Evolutionary conservation across 1,140 invertebrate genomes (phyloP), one percentile per base, ranked within the genome.

Genomic region (Dysdera silvatica): DNA sequence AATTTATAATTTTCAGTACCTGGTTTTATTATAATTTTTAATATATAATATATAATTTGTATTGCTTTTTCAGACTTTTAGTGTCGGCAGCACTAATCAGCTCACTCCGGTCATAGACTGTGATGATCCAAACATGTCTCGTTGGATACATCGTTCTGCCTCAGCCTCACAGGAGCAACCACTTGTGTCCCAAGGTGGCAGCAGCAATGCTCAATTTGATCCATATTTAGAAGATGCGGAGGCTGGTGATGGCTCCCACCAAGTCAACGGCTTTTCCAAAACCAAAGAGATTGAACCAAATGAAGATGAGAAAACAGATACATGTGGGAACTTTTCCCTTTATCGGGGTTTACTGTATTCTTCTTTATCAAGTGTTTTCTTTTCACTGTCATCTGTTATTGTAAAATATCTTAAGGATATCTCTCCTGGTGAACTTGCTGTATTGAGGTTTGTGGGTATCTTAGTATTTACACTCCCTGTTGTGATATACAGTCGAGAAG

Each of bases 351-450:
- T 71, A 10, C 37, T 71, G 20, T 71, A 64, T 31, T 68, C 70
- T 29, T 67, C 68, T 5, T 16, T 62, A 20, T 91, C 89, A 5
- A 90, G 88, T 7, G 74, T 92, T 8, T 91, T 91, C 71, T 93
- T 92, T 73, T 92, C 90, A 2, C 76, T 93, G 32, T 90, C 87
- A 71, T 90, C 89, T 24, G 87, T 91, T 2, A 90, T 93, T 67
- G 90, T 93, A 0, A 93, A 93, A 74, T 67, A 72, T 23, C 49
- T 73, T 23, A 67, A 61, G 2, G 84, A 88, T 63, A 82, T 92
- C 41, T 84, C 89, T 75, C 88, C 89, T 1, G 87, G 88, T 80
- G 86, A 91, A 73, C 77, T 92, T 29, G 88, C 89, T 6, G 84
- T 87, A 45, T 91, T 89, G 55, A 71, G 77, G 68, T 93, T 92